A percentile compares a stretch with the other conserved stretches of the same genome.
These are phyloP conservation scores for Drosophila lacertosa DNA, from an alignment of 1,140 invertebrate genomes.

Conservation along the genomic window DNA sequence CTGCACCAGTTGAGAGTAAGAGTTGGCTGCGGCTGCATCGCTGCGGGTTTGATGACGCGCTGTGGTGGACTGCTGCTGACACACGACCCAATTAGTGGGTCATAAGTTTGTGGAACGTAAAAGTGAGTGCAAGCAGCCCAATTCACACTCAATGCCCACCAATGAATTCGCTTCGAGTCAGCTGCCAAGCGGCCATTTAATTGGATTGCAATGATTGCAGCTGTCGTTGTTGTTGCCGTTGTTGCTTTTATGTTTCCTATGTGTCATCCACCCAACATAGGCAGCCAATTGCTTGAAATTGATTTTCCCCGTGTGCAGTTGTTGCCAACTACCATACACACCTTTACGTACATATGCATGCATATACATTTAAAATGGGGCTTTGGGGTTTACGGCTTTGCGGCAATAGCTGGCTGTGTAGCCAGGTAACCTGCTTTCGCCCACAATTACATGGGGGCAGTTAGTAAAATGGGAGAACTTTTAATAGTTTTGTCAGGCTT, in stretches of 20 bases:
- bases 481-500: conserved; percentile 62
- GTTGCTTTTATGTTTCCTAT: conserved; percentile 10
- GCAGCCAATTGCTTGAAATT: conserved; percentile 52
- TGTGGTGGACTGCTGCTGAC: neutral
- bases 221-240: neutral
- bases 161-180: neutral
- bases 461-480: conserved; percentile 12
- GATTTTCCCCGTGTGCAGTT: conserved; percentile 56
- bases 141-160: conserved; percentile 10
- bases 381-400: conserved; percentile 17
- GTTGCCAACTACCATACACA: conserved; percentile 15
- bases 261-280: conserved; percentile 29
- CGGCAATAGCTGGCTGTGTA: conserved; percentile 21
- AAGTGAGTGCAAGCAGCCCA: neutral
- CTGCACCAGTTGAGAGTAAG: conserved; percentile 4
- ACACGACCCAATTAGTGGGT: conserved; percentile 19
- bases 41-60: conserved; percentile 20
- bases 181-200: conserved; percentile 51
- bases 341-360: no score
- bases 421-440: conserved; percentile 34
- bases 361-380: neutral
- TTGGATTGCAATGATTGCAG: conserved; percentile 63
- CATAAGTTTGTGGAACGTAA: conserved; percentile 13
- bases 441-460: neutral
- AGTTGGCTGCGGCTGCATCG: neutral